Evolutionary conservation across 2,113 vertebrate genomes (phyloP).

Genomic region (Vulpes ferrilata): DNA sequence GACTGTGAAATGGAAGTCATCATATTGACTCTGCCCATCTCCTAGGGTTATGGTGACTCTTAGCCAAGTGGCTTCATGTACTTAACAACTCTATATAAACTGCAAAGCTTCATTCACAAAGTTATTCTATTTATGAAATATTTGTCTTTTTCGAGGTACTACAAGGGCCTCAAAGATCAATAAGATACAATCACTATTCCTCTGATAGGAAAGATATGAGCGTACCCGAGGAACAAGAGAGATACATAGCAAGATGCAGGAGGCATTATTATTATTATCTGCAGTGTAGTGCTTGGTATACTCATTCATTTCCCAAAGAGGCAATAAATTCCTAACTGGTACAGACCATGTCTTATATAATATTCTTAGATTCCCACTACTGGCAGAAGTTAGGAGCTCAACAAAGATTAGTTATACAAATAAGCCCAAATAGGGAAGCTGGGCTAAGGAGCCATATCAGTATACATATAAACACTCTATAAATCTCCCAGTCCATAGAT

Average conservation of each 20-base stretch:
- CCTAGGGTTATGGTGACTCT: neutral
- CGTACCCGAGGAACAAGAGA: neutral
- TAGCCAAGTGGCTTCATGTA: neutral
- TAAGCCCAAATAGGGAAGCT: constrained; percentile 50
- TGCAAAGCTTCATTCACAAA: constrained; percentile 3
- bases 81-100: neutral
- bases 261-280: neutral
- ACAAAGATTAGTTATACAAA: constrained; percentile 60
- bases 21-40: neutral
- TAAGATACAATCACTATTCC: neutral
- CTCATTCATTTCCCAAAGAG: constrained; percentile 45
- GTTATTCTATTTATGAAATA: neutral
- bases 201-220: neutral
- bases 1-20: neutral
- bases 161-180: neutral
- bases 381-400: constrained; percentile 54
- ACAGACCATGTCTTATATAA: constrained; percentile 56
- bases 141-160: neutral
- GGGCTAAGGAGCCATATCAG: constrained; percentile 6
- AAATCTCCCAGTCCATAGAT: constrained; percentile 49
- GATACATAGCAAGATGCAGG: neutral
- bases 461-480: constrained; percentile 62
- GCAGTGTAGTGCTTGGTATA: neutral
- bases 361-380: constrained; percentile 54
- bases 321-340: constrained; percentile 57